phyloP scores from a whole-genome alignment of 2,888 invertebrate species.

The Drosophila longiperda region DNA sequence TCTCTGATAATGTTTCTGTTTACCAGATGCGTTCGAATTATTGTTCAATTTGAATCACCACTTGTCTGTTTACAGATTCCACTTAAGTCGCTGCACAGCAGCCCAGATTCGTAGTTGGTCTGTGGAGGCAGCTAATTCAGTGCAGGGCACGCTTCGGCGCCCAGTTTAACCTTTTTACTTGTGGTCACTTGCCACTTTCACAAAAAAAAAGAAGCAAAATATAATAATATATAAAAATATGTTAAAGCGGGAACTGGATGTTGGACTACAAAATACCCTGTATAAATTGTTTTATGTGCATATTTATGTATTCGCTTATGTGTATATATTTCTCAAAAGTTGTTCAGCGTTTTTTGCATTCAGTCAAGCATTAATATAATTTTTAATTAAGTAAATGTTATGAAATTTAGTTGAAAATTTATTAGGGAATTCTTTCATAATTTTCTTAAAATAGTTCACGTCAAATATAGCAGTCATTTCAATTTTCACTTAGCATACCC shows the following conservation, averaged over 20 bases:
- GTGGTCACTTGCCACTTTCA: slow-evolving; percentile 76
- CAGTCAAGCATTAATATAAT: background rate
- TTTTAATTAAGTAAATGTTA: background rate
- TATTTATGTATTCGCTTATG: background rate
- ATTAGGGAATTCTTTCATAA: background rate
- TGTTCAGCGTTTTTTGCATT: background rate
- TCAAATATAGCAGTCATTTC: background rate
- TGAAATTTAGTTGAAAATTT: background rate
- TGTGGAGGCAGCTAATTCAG: slow-evolving; percentile 19
- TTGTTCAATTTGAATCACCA: slow-evolving; percentile 31
- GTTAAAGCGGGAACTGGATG: background rate
- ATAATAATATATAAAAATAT: slow-evolving; percentile 33
- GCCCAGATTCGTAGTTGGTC: slow-evolving; percentile 20
- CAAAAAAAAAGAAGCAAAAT: slow-evolving; percentile 57
- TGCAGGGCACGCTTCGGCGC: slow-evolving; percentile 66
- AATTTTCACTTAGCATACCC: slow-evolving; percentile 4
- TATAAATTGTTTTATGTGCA: background rate
- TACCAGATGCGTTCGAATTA: slow-evolving; percentile 20
- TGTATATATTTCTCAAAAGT: background rate
- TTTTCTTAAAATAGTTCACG: background rate
- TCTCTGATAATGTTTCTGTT: slow-evolving; percentile 11
- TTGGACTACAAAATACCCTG: slow-evolving; percentile 27
- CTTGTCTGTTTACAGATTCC: slow-evolving; percentile 14
- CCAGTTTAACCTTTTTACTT: slow-evolving; percentile 75
- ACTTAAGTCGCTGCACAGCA: slow-evolving; percentile 30